phyloP scores from a whole-genome alignment of 2,797 vertebrate genomes.

The Jordanella pulchra region DNA sequence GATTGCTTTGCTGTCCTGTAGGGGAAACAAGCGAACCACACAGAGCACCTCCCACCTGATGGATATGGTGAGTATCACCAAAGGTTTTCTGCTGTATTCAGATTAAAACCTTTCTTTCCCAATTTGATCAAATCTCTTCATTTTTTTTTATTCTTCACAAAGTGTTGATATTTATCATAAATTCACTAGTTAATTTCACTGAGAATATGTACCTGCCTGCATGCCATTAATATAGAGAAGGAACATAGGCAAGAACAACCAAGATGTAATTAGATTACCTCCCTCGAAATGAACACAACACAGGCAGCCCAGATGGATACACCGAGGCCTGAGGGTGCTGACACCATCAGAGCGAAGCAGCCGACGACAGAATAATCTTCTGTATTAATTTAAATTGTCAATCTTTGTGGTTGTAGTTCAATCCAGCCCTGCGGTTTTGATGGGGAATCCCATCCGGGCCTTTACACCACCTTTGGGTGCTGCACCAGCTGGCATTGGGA shows the following conservation, averaged over 20 bases:
- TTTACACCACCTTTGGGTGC: conserved; percentile 92
- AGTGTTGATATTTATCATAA: not conserved
- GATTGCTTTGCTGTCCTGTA: conserved; percentile 71
- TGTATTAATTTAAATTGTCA: not conserved
- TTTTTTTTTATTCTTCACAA: not conserved
- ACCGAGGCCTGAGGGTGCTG: conserved; percentile 28
- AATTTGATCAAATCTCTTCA: not conserved
- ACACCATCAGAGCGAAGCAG: conserved; percentile 15
- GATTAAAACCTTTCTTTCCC: not conserved
- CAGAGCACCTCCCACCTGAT: conserved; percentile 93
- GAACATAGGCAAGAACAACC: not conserved
- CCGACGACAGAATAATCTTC: conserved; percentile 22
- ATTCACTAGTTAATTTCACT: not conserved
- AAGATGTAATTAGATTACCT: not conserved
- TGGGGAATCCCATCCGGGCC: conserved; percentile 96
- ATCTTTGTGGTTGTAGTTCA: conserved; percentile 83
- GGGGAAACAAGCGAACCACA: conserved; percentile 92
- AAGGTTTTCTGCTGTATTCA: not conserved
- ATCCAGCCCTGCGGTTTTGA: conserved; percentile 91
- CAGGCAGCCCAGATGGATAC: conserved; percentile 25
- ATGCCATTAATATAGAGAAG: not conserved
- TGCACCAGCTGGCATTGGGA: conserved; percentile 87
- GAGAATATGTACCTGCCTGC: not conserved
- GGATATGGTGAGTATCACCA: conserved; percentile 85
- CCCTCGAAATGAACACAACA: not conserved